A percentile compares a stretch with the other conserved stretches of the same genome.
These are phyloP conservation scores for Dusona sp. DNA, from an alignment of 2,888 invertebrate genomes.

Conservation along the genomic window DNA sequence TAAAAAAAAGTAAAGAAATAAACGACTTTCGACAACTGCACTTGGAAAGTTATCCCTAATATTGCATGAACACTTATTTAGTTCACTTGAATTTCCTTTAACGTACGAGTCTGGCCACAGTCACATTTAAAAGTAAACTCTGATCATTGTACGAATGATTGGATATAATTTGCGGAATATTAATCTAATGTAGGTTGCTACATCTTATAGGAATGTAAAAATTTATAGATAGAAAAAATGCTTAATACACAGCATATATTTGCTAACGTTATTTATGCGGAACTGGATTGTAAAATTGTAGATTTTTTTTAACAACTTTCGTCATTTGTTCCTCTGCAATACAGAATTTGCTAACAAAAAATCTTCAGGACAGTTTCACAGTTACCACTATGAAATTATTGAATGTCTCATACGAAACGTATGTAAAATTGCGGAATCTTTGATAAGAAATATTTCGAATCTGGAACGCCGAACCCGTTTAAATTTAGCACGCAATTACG, in stretches of 20 bases:
- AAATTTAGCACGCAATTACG: neutral
- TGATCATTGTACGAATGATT: too few relatives aligned
- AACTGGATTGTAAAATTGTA: too few relatives aligned
- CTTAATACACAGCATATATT: too few relatives aligned
- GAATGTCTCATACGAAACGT: neutral
- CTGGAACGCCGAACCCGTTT: neutral
- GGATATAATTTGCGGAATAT: too few relatives aligned
- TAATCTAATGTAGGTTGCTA: too few relatives aligned
- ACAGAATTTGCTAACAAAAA: neutral
- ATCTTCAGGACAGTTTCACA: neutral
- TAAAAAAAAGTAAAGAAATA: slow-evolving; percentile 32
- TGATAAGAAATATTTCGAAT: neutral
- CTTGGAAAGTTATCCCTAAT: neutral
- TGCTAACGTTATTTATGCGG: too few relatives aligned
- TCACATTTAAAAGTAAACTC: too few relatives aligned
- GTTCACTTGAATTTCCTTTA: too few relatives aligned
- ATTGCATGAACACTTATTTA: too few relatives aligned
- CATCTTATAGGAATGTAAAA: too few relatives aligned
- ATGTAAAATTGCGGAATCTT: neutral
- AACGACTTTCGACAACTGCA: slow-evolving; percentile 1
- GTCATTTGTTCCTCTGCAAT: neutral
- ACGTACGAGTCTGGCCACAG: too few relatives aligned
- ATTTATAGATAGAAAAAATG: too few relatives aligned
- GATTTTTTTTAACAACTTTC: neutral
- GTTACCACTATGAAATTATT: neutral